These are phyloP conservation scores for Drosophila pseudotalamancana DNA, from an alignment of 2,888 invertebrate species.

Conservation along the genomic window DNA sequence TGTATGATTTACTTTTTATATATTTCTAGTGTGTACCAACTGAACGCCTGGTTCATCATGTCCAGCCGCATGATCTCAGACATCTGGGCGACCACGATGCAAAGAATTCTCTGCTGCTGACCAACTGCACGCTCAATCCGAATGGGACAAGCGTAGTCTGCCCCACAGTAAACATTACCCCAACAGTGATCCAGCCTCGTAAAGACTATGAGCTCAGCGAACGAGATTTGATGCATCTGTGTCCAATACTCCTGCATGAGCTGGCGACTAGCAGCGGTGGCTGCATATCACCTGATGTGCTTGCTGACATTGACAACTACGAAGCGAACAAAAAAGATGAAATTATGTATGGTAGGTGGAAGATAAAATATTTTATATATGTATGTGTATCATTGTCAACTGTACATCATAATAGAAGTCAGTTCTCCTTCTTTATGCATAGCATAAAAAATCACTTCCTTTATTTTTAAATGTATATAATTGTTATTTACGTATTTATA, in stretches of 20 bases:
- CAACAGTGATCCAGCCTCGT: constrained; percentile 14
- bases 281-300: constrained; percentile 85
- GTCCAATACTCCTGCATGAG: constrained; percentile 89
- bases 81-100: constrained; percentile 40
- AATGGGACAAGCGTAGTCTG: constrained; percentile 41
- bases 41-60: constrained; percentile 70
- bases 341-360: constrained; percentile 32
- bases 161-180: constrained; percentile 24
- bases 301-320: constrained; percentile 63
- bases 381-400: neutral
- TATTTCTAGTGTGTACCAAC: constrained; percentile 68
- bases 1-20: no score
- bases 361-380: neutral
- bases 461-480: no score
- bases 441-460: no score
- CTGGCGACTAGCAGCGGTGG: constrained; percentile 86
- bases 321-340: constrained; percentile 43
- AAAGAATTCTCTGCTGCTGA: constrained; percentile 25
- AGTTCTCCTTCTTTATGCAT: no score
- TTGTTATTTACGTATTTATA: neutral
- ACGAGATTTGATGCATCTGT: constrained; percentile 85
- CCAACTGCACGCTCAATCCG: constrained; percentile 51
- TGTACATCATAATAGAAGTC: neutral
- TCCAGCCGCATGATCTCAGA: constrained; percentile 67
- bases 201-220: constrained; percentile 63